phyloP scores from a whole-genome alignment of 2,888 invertebrate genomes.

The Mantis religiosa region DNA sequence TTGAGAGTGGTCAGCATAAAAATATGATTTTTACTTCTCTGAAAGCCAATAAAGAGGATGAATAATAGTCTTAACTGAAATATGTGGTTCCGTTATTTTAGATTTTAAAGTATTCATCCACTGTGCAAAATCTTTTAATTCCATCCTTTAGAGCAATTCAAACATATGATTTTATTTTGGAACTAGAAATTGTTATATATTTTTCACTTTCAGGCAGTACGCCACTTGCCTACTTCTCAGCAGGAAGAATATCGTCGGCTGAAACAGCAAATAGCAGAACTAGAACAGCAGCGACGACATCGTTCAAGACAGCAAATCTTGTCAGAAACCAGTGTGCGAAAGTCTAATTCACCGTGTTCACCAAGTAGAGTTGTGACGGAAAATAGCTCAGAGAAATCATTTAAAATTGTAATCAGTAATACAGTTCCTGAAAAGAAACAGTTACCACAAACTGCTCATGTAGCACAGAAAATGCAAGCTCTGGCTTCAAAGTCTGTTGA shows the following conservation, averaged over 20 bases:
- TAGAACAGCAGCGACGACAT: background rate
- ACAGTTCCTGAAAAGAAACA: background rate
- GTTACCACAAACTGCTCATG: background rate
- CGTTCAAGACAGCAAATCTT: background rate
- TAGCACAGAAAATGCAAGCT: background rate
- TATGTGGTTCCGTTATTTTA: no score
- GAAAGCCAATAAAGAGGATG: no score
- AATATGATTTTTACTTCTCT: no score
- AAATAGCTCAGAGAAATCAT: background rate
- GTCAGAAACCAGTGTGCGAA: background rate
- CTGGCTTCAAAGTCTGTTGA: background rate
- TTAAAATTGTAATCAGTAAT: background rate
- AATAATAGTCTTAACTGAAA: no score
- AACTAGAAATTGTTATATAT: background rate
- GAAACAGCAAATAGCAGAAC: conserved; percentile 40
- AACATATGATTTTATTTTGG: background rate
- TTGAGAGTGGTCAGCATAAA: no score
- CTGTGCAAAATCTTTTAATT: no score
- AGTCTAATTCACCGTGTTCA: background rate
- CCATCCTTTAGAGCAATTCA: no score
- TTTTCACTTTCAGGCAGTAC: conserved; percentile 40
- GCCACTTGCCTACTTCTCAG: conserved; percentile 43
- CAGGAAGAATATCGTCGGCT: conserved; percentile 46
- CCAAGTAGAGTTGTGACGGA: background rate
- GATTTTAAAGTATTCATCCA: no score